A percentile compares a stretch with the other conserved stretches of the same genome.
Conservation (phyloP, 2,888 invertebrate genomes). For the Trisateles emortualis region DNA sequence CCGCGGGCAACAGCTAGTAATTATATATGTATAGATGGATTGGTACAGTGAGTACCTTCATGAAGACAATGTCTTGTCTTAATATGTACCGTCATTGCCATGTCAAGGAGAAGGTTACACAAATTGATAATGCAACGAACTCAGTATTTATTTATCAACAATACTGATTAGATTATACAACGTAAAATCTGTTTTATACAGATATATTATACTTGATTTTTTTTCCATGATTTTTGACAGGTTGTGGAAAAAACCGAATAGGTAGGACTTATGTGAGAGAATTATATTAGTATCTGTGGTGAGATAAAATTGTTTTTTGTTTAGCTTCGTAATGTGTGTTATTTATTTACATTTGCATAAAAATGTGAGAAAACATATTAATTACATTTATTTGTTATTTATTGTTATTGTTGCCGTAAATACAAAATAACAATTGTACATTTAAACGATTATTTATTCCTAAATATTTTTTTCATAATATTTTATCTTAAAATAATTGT, state of each 20-base stretch:
- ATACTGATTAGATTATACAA: slow-evolving; percentile 36
- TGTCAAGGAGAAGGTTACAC: slow-evolving; percentile 36
- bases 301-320: slow-evolving; percentile 36
- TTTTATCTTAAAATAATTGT: no score
- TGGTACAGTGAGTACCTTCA: no score
- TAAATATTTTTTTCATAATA: no score
- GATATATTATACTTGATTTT: slow-evolving; percentile 17
- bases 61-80: background rate
- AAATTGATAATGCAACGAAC: slow-evolving; percentile 44
- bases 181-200: slow-evolving; percentile 28
- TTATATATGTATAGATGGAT: no score
- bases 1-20: no score
- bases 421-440: no score
- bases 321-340: slow-evolving; percentile 25
- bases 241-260: background rate
- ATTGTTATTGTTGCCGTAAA: no score
- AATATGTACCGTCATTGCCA: slow-evolving; percentile 7
- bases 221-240: slow-evolving; percentile 15
- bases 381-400: no score
- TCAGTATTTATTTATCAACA: slow-evolving; percentile 42
- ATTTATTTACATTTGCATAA: slow-evolving; percentile 18
- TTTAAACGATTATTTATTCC: no score
- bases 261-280: no score
- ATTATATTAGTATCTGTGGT: no score
- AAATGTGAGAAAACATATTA: slow-evolving; percentile 22